These are phyloP conservation scores for Saiga tatarica DNA, from an alignment of 2,113 vertebrate genomes.

Conservation along the genomic window DNA sequence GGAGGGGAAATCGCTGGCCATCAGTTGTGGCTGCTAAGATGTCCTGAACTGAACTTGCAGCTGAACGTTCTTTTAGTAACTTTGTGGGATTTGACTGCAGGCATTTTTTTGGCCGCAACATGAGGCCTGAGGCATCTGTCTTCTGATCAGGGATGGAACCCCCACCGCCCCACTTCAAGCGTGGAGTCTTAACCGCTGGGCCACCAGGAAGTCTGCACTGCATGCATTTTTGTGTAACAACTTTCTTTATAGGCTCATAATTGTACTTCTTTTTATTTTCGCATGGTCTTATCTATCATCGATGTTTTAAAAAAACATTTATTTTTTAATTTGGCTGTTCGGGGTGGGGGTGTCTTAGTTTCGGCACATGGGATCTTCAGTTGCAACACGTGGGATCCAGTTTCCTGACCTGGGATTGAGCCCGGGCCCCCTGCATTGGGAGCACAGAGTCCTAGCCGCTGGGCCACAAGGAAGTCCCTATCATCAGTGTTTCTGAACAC, in stretches of 20 bases:
- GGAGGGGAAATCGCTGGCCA: rapidly evolving
- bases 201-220: background rate
- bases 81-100: background rate
- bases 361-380: background rate
- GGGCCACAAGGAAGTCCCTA: background rate
- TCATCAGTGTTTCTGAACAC: background rate
- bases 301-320: background rate
- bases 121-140: background rate
- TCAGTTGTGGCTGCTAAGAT: background rate
- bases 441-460: background rate
- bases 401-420: background rate
- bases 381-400: background rate
- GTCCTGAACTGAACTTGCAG: background rate
- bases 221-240: too few species aligned
- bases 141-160: background rate
- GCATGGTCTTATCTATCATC: background rate
- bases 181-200: background rate
- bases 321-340: background rate
- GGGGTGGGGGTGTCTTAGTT: background rate
- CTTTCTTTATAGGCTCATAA: background rate
- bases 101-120: background rate
- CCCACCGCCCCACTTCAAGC: rapidly evolving
- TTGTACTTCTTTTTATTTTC: background rate
- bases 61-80: background rate
- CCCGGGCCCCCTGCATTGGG: background rate